phyloP scores from a whole-genome alignment of 2,113 vertebrate species.

The Scomber japonicus region DNA sequence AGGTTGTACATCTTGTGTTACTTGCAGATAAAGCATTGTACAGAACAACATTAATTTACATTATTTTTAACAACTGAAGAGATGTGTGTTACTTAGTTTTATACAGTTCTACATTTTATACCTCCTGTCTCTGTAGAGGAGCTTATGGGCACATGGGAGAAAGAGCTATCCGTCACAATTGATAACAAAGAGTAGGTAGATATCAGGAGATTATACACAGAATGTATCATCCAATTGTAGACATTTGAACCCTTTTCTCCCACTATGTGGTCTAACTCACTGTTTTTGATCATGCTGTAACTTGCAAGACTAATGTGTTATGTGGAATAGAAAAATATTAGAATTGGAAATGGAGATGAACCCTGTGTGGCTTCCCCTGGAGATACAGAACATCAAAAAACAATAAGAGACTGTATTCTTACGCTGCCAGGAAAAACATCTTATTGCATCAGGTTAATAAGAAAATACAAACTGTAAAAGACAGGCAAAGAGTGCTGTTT shows the following conservation, averaged over 20 bases:
- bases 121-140: background rate
- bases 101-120: background rate
- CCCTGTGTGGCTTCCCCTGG: background rate
- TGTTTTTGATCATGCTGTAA: conserved; percentile 7
- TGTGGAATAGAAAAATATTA: background rate
- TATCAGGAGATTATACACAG: conserved; percentile 27
- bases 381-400: background rate
- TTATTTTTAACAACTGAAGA: background rate
- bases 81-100: background rate
- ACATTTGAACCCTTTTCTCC: conserved; percentile 9
- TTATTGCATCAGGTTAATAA: background rate
- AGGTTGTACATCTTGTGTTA: conserved; percentile 11
- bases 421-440: background rate
- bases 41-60: background rate
- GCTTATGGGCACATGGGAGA: background rate
- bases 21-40: conserved; percentile 23
- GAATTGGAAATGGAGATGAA: background rate
- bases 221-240: background rate
- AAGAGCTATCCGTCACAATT: background rate
- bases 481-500: conserved; percentile 1
- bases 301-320: background rate
- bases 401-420: background rate
- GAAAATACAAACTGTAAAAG: background rate
- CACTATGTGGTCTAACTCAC: background rate
- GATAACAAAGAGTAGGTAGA: conserved; percentile 2